phyloP scores from a whole-genome alignment of 2,113 vertebrate species.

The Hypomesus transpacificus region DNA sequence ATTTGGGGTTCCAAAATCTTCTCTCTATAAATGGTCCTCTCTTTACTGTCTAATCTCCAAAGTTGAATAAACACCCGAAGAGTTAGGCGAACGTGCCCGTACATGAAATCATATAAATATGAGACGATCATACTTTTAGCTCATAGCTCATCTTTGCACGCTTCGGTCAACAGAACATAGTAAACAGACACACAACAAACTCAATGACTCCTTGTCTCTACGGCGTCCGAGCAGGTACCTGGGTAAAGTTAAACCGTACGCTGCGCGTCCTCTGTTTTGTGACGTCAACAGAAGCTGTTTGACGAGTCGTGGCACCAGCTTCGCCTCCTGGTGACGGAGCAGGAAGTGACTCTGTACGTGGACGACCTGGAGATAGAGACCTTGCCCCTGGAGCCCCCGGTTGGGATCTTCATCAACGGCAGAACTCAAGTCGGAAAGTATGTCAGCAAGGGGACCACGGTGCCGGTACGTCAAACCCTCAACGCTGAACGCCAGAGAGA shows the following conservation, averaged over 20 bases:
- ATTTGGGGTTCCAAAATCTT: background rate
- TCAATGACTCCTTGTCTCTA: too few relatives aligned
- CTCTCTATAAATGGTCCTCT: background rate
- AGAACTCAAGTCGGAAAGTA: slow-evolving; percentile 96
- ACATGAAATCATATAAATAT: too few relatives aligned
- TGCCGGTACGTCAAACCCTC: slow-evolving; percentile 77
- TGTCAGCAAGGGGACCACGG: slow-evolving; percentile 88
- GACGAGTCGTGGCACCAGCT: slow-evolving; percentile 95
- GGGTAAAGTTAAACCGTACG: background rate
- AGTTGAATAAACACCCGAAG: background rate
- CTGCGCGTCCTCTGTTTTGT: slow-evolving; percentile 26
- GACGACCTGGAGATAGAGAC: slow-evolving; percentile 86
- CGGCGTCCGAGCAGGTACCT: too few relatives aligned
- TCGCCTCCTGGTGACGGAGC: slow-evolving; percentile 89
- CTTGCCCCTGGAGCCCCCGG: slow-evolving; percentile 78
- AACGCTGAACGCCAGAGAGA: too few relatives aligned
- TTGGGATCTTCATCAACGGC: slow-evolving; percentile 93
- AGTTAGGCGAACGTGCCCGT: background rate
- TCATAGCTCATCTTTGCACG: too few relatives aligned
- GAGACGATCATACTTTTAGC: too few relatives aligned
- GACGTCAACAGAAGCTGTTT: slow-evolving; percentile 74
- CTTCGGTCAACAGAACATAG: too few relatives aligned
- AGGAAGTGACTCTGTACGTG: slow-evolving; percentile 85
- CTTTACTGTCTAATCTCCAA: background rate
- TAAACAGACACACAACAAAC: too few relatives aligned